Percentiles rank a stretch among this genome's conserved stretches.
phyloP scores from a whole-genome alignment of 2,113 vertebrate genomes.

The Deroptyus accipitrinus region DNA sequence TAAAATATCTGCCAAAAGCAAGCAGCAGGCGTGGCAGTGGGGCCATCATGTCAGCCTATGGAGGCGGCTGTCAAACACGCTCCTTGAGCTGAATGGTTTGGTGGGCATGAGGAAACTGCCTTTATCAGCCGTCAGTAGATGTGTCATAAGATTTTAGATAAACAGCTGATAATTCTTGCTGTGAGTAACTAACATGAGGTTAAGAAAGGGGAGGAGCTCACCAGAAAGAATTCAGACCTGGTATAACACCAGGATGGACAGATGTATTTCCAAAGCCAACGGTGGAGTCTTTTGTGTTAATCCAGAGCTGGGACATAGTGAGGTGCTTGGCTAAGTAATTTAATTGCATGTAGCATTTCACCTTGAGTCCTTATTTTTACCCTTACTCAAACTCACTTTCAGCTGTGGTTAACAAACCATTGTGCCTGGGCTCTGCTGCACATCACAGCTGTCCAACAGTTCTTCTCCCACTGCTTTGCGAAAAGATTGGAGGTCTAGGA shows the following conservation, averaged over 20 bases:
- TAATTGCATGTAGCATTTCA: background rate
- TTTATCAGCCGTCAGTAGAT: background rate
- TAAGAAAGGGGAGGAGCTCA: background rate
- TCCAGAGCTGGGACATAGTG: background rate
- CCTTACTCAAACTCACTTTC: background rate
- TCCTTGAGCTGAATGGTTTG: background rate
- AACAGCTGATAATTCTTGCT: background rate
- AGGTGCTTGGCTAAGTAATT: background rate
- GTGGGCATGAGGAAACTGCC: background rate
- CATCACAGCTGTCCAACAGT: background rate
- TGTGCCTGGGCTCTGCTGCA: background rate
- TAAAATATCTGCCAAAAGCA: background rate
- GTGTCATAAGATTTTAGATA: background rate
- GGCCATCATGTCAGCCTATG: background rate
- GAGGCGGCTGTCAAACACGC: rapidly evolving
- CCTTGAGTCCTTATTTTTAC: background rate
- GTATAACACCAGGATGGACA: background rate
- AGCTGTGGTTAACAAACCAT: background rate
- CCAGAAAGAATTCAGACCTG: background rate
- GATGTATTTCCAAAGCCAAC: background rate
- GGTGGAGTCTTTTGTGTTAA: background rate
- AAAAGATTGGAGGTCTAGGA: background rate
- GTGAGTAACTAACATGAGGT: background rate
- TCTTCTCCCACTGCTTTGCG: background rate
- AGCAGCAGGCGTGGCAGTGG: background rate